These are phyloP conservation scores for Polypedilum vanderplanki DNA, from an alignment of 1,140 invertebrate species.

Conservation along the genomic window DNA sequence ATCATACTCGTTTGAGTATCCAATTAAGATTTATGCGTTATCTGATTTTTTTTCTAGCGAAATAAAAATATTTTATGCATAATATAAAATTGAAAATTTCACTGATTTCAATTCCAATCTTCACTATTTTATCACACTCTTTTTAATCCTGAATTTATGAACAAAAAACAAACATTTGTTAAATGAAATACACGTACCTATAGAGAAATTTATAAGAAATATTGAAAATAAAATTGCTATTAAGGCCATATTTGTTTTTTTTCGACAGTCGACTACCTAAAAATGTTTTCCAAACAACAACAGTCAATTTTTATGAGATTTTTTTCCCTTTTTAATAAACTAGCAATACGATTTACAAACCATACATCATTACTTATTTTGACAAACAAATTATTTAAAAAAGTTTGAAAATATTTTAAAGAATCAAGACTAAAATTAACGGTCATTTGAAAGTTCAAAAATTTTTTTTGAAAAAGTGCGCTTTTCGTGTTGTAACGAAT, in stretches of 20 bases:
- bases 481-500: no score
- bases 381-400: no score
- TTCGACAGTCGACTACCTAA: not conserved
- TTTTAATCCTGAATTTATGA: not conserved
- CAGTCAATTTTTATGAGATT: no score
- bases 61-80: not conserved
- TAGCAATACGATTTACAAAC: no score
- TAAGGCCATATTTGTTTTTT: not conserved
- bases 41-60: not conserved
- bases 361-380: no score
- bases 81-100: not conserved
- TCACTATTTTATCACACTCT: no score
- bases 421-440: no score
- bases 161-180: not conserved
- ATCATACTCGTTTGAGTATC: not conserved
- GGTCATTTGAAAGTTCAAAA: no score
- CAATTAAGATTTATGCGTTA: conserved; percentile 2
- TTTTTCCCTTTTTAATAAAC: no score
- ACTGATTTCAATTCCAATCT: not conserved
- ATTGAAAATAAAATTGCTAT: conserved; percentile 15
- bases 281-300: no score
- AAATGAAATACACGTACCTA: conserved; percentile 10
- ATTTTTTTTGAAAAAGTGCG: no score
- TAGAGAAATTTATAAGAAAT: conserved; percentile 15
- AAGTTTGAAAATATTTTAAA: no score